These are phyloP conservation scores for Ptilodon capucinus DNA, from an alignment of 2,888 invertebrate species.

Conservation along the genomic window DNA sequence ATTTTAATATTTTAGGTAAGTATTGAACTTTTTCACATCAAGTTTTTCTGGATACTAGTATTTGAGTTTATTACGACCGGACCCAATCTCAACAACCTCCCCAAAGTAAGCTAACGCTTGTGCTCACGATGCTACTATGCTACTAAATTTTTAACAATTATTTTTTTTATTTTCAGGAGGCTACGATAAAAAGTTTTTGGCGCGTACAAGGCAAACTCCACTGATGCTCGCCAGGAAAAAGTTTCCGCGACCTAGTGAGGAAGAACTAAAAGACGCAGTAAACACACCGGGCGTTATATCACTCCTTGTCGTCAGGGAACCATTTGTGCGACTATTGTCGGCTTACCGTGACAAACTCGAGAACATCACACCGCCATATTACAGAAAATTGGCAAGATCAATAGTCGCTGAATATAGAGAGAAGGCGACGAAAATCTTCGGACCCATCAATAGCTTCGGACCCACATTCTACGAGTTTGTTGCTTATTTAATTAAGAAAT, in stretches of 20 bases:
- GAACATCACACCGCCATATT: conserved; percentile 86
- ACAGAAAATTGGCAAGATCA: conserved; percentile 85
- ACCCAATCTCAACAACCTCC: no score
- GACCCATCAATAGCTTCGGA: conserved; percentile 68
- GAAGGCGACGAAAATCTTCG: conserved; percentile 52
- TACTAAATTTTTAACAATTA: neutral
- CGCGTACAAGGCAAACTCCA: conserved; percentile 83
- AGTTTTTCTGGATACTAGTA: no score
- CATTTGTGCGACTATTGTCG: conserved; percentile 87
- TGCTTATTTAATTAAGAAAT: conserved; percentile 84
- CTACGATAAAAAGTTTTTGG: conserved; percentile 83
- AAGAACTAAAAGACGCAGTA: conserved; percentile 83
- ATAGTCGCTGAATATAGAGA: conserved; percentile 85
- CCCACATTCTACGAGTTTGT: conserved; percentile 88
- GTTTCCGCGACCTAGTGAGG: conserved; percentile 85
- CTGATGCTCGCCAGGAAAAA: conserved; percentile 86
- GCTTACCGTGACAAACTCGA: conserved; percentile 90
- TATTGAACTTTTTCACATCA: neutral
- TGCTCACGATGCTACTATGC: no score
- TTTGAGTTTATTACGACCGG: no score
- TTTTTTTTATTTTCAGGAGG: conserved; percentile 68
- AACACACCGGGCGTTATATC: conserved; percentile 84
- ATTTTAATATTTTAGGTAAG: conserved; percentile 87
- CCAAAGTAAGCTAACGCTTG: no score
- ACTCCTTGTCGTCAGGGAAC: conserved; percentile 87